Evolutionary conservation across 2,888 invertebrate species (phyloP).

Genomic region (Apodemia mormo): DNA sequence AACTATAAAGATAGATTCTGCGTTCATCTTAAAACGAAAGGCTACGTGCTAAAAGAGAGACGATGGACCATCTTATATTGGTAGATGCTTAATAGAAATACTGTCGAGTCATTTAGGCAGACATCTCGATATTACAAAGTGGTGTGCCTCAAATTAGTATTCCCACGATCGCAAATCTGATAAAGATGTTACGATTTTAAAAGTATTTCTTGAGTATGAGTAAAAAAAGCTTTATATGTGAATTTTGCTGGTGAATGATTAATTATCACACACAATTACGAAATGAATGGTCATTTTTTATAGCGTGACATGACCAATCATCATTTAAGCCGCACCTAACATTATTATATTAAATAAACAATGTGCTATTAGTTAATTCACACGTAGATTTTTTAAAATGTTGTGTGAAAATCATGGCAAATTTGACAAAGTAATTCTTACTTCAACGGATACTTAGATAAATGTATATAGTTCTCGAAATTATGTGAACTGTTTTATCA

Average conservation of each 20-base stretch:
- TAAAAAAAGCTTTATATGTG: slow-evolving; percentile 30
- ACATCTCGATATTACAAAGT: slow-evolving; percentile 54
- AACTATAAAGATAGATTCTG: slow-evolving; percentile 36
- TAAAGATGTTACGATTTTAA: slow-evolving; percentile 47
- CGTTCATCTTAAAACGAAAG: background rate
- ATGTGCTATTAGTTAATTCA: slow-evolving; percentile 36
- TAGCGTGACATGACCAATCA: slow-evolving; percentile 47
- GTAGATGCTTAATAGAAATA: slow-evolving; percentile 49
- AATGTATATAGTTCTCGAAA: slow-evolving; percentile 3
- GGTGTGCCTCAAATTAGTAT: slow-evolving; percentile 52
- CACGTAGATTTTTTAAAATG: slow-evolving; percentile 35
- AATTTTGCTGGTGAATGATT: slow-evolving; percentile 46
- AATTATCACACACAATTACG: slow-evolving; percentile 53
- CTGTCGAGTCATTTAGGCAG: slow-evolving; percentile 62
- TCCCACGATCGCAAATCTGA: slow-evolving; percentile 79
- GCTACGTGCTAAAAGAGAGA: slow-evolving; percentile 20
- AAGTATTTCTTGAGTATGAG: slow-evolving; percentile 33
- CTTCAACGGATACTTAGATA: slow-evolving; percentile 10
- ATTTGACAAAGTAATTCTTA: slow-evolving; percentile 11
- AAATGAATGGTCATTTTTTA: slow-evolving; percentile 47
- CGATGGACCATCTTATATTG: slow-evolving; percentile 43
- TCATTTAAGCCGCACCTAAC: slow-evolving; percentile 37
- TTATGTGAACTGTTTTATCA: background rate
- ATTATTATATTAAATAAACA: slow-evolving; percentile 41
- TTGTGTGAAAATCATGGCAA: slow-evolving; percentile 22